Evolutionary conservation across 2,888 invertebrate genomes (phyloP).

Genomic region (Acronicta alni): DNA sequence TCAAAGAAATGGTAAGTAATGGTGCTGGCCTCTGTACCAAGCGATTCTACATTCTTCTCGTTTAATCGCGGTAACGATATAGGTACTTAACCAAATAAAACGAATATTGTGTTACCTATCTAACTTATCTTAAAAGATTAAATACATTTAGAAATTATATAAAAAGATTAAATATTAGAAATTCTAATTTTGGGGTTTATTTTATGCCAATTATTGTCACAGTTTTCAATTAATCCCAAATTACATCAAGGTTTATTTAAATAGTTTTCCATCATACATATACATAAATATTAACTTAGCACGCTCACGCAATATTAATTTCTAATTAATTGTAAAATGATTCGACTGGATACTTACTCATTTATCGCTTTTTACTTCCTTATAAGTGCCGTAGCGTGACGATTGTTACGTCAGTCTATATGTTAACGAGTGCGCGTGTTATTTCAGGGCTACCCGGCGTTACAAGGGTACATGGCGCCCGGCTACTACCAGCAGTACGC

Average conservation of each 20-base stretch:
- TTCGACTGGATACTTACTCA: not conserved
- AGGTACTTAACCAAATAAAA: too few relatives aligned
- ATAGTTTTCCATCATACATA: too few relatives aligned
- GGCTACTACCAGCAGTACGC: conserved; percentile 91
- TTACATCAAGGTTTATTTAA: not conserved
- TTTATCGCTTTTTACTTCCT: not conserved
- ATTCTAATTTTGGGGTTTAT: not conserved
- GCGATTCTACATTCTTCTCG: too few relatives aligned
- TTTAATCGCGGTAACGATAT: too few relatives aligned
- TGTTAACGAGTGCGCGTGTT: conserved; percentile 24
- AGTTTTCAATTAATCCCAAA: too few relatives aligned
- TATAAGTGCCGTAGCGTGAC: conserved; percentile 5
- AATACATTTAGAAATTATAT: too few relatives aligned
- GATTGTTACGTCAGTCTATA: conserved; percentile 1
- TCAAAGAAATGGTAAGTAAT: too few relatives aligned
- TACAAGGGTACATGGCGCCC: conserved; percentile 95
- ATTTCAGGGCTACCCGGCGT: conserved; percentile 91
- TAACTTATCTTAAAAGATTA: too few relatives aligned
- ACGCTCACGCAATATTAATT: not conserved
- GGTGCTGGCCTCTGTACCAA: too few relatives aligned
- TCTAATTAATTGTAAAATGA: not conserved
- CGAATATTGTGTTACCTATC: too few relatives aligned
- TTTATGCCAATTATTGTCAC: too few relatives aligned
- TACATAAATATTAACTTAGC: not conserved
- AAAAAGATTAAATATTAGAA: too few relatives aligned